phyloP scores from a whole-genome alignment of 2,797 vertebrate species.

The Anabas testudineus region DNA sequence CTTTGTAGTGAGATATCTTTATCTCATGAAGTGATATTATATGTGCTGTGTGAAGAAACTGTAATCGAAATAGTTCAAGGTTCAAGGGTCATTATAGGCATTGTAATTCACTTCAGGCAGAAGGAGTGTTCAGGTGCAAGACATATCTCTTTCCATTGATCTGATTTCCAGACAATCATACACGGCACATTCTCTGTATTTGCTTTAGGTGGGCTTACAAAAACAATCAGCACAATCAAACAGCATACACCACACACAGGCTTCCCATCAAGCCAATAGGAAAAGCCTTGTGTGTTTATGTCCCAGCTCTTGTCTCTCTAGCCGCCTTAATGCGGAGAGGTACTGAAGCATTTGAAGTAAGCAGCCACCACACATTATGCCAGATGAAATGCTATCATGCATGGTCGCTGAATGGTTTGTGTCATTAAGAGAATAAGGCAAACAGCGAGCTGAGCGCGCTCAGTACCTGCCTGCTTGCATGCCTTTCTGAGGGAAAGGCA shows the following conservation, averaged over 20 bases:
- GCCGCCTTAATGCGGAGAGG: conserved; percentile 62
- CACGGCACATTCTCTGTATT: conserved; percentile 80
- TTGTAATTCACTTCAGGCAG: conserved; percentile 48
- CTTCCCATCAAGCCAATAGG: conserved; percentile 73
- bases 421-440: conserved; percentile 87
- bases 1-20: conserved; percentile 56
- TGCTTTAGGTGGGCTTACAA: conserved; percentile 77
- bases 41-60: conserved; percentile 45
- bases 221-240: conserved; percentile 86
- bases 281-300: conserved; percentile 64
- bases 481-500: conserved; percentile 79
- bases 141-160: conserved; percentile 75
- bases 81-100: conserved; percentile 68
- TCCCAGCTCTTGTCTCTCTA: conserved; percentile 65
- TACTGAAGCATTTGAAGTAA: conserved; percentile 77
- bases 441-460: conserved; percentile 76
- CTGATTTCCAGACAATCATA: conserved; percentile 83
- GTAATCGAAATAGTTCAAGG: conserved; percentile 65
- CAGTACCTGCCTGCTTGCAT: conserved; percentile 73
- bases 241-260: conserved; percentile 67
- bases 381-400: conserved; percentile 87
- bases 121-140: conserved; percentile 68
- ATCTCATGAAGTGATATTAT: conserved; percentile 31
- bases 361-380: conserved; percentile 82
- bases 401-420: conserved; percentile 85